phyloP scores from a whole-genome alignment of 1,140 invertebrate species.

The Agrypnia vestita region DNA sequence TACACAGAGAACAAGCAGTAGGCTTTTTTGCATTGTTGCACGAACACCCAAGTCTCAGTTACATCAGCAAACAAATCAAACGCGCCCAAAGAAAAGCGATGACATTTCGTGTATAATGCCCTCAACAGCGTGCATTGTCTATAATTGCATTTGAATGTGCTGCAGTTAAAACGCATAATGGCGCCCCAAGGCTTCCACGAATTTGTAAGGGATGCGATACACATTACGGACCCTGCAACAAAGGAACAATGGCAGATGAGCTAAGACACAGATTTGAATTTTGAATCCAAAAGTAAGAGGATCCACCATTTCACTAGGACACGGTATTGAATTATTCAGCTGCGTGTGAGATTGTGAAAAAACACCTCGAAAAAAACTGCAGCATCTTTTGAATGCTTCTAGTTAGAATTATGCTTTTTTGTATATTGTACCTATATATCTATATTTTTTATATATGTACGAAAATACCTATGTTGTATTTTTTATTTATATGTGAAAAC shows the following conservation, averaged over 20 bases:
- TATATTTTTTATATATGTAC: too few species aligned
- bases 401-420: too few species aligned
- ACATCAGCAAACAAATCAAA: slow-evolving; percentile 29
- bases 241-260: slow-evolving; percentile 16
- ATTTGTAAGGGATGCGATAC: slow-evolving; percentile 5
- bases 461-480: too few species aligned
- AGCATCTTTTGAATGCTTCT: not conserved
- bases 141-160: slow-evolving; percentile 23
- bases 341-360: not conserved
- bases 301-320: not conserved
- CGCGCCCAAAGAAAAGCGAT: slow-evolving; percentile 3
- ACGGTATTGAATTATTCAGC: slow-evolving; percentile 7
- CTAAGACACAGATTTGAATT: not conserved
- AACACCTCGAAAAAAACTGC: not conserved
- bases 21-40: too few species aligned
- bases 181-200: slow-evolving; percentile 3
- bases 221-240: slow-evolving; percentile 1
- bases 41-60: not conserved
- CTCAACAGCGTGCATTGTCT: slow-evolving; percentile 8
- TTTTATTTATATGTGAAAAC: too few species aligned
- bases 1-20: too few species aligned
- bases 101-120: slow-evolving; percentile 26
- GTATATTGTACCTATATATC: too few species aligned
- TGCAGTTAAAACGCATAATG: slow-evolving; percentile 15
- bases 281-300: not conserved